These are phyloP conservation scores for Leguminivora glycinivorella DNA, from an alignment of 1,140 invertebrate species.

Conservation along the genomic window DNA sequence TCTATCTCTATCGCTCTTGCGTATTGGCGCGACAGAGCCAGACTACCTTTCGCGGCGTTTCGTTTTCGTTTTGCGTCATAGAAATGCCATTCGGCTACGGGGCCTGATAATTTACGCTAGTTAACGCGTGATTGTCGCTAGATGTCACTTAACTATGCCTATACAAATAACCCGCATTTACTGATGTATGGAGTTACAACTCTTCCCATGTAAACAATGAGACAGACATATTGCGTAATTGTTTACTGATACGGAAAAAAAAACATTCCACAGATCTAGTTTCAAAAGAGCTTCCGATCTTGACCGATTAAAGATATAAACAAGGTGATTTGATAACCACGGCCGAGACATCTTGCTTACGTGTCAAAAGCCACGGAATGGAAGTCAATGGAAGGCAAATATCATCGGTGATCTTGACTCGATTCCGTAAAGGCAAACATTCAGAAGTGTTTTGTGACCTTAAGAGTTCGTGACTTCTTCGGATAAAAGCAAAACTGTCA, in stretches of 20 bases:
- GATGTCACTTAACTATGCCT: too few species aligned
- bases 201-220: too few species aligned
- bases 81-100: too few species aligned
- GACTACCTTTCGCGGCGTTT: too few species aligned
- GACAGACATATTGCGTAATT: conserved; percentile 3
- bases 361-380: conserved; percentile 9
- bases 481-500: too few species aligned
- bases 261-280: neutral
- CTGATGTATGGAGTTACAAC: too few species aligned
- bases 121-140: too few species aligned
- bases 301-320: conserved; percentile 18
- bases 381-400: neutral
- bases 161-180: too few species aligned
- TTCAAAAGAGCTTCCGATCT: neutral
- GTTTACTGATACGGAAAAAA: neutral
- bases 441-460: conserved; percentile 15
- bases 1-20: too few species aligned
- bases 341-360: conserved; percentile 13
- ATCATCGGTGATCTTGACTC: conserved; percentile 15
- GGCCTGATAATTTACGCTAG: too few species aligned
- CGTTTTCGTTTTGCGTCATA: too few species aligned
- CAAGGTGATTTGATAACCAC: conserved; percentile 2
- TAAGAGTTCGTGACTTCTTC: conserved; percentile 14
- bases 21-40: too few species aligned
- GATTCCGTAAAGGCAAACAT: neutral